Evolutionary conservation across 2,888 invertebrate genomes (phyloP).

Genomic region (Melikaiella ostensackeni): DNA sequence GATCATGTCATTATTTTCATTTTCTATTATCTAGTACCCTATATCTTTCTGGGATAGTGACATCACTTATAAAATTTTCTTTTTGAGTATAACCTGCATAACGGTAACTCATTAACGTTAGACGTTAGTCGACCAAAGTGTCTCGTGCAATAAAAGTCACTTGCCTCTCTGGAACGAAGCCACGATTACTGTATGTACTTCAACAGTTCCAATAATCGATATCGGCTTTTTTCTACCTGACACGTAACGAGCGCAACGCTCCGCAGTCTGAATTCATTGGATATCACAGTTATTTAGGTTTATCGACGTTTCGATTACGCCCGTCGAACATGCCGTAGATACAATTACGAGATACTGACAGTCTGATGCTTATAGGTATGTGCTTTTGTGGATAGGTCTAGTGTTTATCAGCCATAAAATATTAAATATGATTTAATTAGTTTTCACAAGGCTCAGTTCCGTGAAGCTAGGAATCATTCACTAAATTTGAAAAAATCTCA

Average conservation of each 20-base stretch:
- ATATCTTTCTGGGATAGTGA: background rate
- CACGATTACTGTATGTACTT: slow-evolving; percentile 33
- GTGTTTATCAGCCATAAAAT: background rate
- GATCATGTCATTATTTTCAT: no score
- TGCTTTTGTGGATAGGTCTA: background rate
- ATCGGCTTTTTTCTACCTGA: slow-evolving; percentile 33
- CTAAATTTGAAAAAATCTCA: no score
- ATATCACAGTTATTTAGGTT: slow-evolving; percentile 39
- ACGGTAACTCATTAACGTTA: slow-evolving; percentile 15
- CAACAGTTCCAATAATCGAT: slow-evolving; percentile 33
- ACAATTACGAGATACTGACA: slow-evolving; percentile 20
- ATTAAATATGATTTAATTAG: background rate
- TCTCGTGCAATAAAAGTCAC: slow-evolving; percentile 24
- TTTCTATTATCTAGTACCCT: no score
- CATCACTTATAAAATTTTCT: background rate
- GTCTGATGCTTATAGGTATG: background rate
- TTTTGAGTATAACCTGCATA: background rate
- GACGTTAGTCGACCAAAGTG: slow-evolving; percentile 20
- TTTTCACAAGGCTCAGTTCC: background rate
- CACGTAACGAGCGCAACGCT: slow-evolving; percentile 39
- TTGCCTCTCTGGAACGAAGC: slow-evolving; percentile 11
- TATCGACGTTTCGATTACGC: slow-evolving; percentile 38
- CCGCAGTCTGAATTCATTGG: slow-evolving; percentile 39
- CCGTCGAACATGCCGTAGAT: slow-evolving; percentile 31
- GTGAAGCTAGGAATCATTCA: no score